phyloP scores from a whole-genome alignment of 1,140 invertebrate species.

The Laupala kohalensis region DNA sequence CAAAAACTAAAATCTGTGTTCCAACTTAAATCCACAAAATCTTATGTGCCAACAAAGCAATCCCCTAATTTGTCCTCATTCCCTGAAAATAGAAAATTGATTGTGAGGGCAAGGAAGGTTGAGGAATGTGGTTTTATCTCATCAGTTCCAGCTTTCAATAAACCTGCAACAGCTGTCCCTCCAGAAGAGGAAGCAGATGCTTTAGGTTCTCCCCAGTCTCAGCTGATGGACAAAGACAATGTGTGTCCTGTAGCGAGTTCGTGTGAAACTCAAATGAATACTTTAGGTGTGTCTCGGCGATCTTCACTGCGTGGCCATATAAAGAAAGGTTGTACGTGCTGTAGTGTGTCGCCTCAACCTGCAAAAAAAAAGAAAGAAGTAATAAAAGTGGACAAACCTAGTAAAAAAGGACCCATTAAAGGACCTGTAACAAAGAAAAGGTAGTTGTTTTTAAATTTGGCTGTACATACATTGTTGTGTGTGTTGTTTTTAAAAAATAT shows the following conservation, averaged over 20 bases:
- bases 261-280: slow-evolving; percentile 6
- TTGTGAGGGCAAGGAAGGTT: not conserved
- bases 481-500: slow-evolving; percentile 6
- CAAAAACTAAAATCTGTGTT: not conserved
- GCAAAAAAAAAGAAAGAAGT: slow-evolving; percentile 11
- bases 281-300: slow-evolving; percentile 3
- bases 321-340: slow-evolving; percentile 13
- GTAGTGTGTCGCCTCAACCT: slow-evolving; percentile 12
- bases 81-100: not conserved
- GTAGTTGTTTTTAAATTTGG: slow-evolving; percentile 10
- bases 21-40: not conserved
- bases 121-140: not conserved
- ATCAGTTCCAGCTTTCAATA: not conserved
- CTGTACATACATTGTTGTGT: not conserved
- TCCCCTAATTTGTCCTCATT: not conserved
- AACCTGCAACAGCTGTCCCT: not conserved
- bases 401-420: slow-evolving; percentile 8
- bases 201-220: not conserved
- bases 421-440: slow-evolving; percentile 10
- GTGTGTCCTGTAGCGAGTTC: not conserved
- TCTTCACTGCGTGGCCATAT: slow-evolving; percentile 12
- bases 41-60: not conserved
- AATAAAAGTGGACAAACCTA: slow-evolving; percentile 11
- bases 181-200: not conserved
- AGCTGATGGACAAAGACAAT: not conserved